These are phyloP conservation scores for Cyanocitta stelleri DNA, from an alignment of 2,113 vertebrate species.

Conservation along the genomic window DNA sequence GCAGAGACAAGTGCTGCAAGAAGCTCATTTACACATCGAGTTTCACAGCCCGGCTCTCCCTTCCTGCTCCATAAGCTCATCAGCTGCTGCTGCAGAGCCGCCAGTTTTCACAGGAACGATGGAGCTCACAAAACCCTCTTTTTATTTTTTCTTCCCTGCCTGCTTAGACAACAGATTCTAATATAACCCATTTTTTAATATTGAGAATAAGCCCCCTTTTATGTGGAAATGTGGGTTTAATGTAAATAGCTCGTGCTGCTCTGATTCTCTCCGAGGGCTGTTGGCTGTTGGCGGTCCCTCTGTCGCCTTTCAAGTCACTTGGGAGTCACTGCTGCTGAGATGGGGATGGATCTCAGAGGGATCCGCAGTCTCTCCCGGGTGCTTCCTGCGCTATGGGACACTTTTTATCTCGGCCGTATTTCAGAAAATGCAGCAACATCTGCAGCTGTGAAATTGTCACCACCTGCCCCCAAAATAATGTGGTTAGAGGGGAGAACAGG, in stretches of 20 bases:
- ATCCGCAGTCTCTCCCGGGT: neutral
- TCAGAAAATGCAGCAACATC: neutral
- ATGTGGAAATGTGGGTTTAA: neutral
- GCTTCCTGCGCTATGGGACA: neutral
- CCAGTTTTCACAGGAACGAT: neutral
- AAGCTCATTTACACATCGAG: neutral
- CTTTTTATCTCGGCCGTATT: neutral
- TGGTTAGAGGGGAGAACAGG: neutral
- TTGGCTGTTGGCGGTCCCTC: neutral
- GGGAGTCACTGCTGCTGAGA: neutral
- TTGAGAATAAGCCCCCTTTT: neutral
- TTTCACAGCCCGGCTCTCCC: neutral
- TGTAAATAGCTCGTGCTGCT: neutral
- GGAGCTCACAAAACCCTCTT: neutral
- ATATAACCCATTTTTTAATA: neutral
- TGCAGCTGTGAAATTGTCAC: neutral
- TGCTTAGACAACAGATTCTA: neutral
- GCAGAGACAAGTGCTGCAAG: neutral
- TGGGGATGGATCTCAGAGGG: neutral
- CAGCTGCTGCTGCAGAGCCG: neutral
- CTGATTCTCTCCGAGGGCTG: neutral
- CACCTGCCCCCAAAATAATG: neutral
- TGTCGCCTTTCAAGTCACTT: neutral
- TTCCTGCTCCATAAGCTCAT: neutral
- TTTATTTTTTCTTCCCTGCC: neutral